Evolutionary conservation across 2,888 invertebrate genomes (phyloP), one percentile per base, ranked within the genome.

Genomic region (Eristalis arbustorum): DNA sequence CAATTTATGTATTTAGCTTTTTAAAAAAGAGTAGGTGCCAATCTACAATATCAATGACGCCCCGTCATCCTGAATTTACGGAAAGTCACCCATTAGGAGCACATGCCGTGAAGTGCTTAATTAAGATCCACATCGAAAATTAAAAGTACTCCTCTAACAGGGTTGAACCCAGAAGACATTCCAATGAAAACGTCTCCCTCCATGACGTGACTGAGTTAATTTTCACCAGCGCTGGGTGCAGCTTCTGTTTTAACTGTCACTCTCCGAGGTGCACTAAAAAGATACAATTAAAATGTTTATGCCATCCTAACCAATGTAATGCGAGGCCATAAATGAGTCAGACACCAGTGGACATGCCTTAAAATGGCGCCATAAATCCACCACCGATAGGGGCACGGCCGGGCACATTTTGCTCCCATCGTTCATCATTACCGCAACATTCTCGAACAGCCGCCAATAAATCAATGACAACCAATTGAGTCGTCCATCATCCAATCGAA

Each of bases 381-480:
- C 49, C 49, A 8, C 18, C 18, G 2, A 49, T 8, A 49, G 49
- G 49, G 49, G 49, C 49, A 49, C 18, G 49, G 49, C 42, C n/a
- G 13, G 37, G 10, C 56, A 31, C 31, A 10, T 56, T 59, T 23
- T 8, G 59, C 23, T 14, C 23, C 11, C 13, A 13, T 59, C 25
- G 59, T 25, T 59, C 57, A 22, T 23, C 59, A 57, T 59, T 11
- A 25, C 11, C 8, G 25, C 23, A 25, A 25, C 49, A 40, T 67
- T 23, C 49, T 6, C 13, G 28, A 18, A 18, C 31, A 56, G n/a
- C 1, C 3, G 31, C 10, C 34, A 22, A 34, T 57, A 31, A 56
- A 31, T 68, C 56, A 68, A 28, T 49, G n/a, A n/a, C 66, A 42
- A 23, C 22, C 37, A 37, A 64, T 64, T 64, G 37, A 37, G 23